Percentiles rank a stretch among this genome's conserved stretches.
Evolutionary conservation across 2,113 vertebrate genomes (phyloP).

Genomic region (Myiozetetes cayanensis): DNA sequence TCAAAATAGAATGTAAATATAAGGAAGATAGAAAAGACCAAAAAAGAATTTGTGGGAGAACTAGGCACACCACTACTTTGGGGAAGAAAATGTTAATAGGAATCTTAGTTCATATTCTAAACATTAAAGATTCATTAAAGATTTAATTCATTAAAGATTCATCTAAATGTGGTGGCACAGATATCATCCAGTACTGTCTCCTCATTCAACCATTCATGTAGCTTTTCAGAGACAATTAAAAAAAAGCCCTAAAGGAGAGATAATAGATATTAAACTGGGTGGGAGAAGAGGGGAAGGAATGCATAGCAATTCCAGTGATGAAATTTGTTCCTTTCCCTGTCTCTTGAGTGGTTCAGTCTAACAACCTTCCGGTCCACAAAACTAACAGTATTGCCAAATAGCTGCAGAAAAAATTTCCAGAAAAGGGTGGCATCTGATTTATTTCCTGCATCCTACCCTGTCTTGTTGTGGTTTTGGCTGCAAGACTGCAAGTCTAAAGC

Average conservation of each 20-base stretch:
- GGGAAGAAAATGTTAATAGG: not conserved
- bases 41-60: not conserved
- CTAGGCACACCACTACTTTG: not conserved
- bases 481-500: conserved; percentile 20
- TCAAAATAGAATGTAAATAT: not conserved
- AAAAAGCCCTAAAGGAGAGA: not conserved
- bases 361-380: conserved; percentile 35
- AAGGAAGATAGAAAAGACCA: not conserved
- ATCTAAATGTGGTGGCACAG: not conserved
- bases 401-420: conserved; percentile 57
- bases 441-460: conserved; percentile 44
- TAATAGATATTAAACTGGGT: conserved; percentile 1
- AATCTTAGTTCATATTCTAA: not conserved
- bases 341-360: conserved; percentile 17
- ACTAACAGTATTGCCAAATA: conserved; percentile 23
- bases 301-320: not conserved
- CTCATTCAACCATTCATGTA: not conserved
- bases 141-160: not conserved
- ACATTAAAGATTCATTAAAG: not conserved
- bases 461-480: conserved; percentile 54
- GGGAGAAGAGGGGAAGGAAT: not conserved
- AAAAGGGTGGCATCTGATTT: conserved; percentile 60
- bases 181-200: not conserved
- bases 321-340: conserved; percentile 11
- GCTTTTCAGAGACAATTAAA: not conserved